Evolutionary conservation across 2,888 invertebrate genomes (phyloP).

Genomic region (Drosophila sordidula): DNA sequence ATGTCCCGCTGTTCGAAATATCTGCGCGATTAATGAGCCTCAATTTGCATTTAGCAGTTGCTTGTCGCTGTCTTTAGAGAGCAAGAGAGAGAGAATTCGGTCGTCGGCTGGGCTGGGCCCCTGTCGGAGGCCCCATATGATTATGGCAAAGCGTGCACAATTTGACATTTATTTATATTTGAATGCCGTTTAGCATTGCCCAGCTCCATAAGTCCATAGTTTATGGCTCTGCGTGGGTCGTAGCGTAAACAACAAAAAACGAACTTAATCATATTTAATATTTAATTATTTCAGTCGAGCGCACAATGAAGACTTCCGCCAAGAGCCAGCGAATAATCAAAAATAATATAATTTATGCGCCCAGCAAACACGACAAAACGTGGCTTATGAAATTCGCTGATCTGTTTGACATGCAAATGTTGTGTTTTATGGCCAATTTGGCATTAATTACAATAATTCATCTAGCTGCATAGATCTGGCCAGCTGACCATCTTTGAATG

Average conservation of each 20-base stretch:
- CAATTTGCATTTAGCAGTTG: conserved; percentile 76
- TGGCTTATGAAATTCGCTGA: conserved; percentile 55
- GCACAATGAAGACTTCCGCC: conserved; percentile 72
- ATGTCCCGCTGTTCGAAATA: conserved; percentile 72
- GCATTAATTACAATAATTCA: conserved; percentile 76
- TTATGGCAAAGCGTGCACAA: conserved; percentile 76
- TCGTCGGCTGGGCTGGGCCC: conserved; percentile 19
- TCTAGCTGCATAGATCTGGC: conserved; percentile 19
- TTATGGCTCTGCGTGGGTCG: conserved; percentile 71
- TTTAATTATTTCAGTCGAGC: conserved; percentile 75
- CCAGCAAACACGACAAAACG: conserved; percentile 42
- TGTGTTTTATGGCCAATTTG: conserved; percentile 79
- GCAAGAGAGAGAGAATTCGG: conserved; percentile 2
- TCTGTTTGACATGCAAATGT: conserved; percentile 77
- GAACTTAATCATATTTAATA: conserved; percentile 75
- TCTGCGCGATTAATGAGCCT: conserved; percentile 75
- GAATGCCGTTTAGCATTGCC: conserved; percentile 75
- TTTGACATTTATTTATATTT: conserved; percentile 78
- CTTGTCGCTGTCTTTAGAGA: conserved; percentile 16
- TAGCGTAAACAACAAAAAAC: conserved; percentile 19
- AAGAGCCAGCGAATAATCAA: conserved; percentile 44
- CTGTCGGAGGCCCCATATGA: conserved; percentile 47
- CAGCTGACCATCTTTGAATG: conserved; percentile 9
- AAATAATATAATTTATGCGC: conserved; percentile 48
- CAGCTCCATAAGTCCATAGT: conserved; percentile 65